phyloP scores from a whole-genome alignment of 2,797 vertebrate species.

The Pangasius djambal region DNA sequence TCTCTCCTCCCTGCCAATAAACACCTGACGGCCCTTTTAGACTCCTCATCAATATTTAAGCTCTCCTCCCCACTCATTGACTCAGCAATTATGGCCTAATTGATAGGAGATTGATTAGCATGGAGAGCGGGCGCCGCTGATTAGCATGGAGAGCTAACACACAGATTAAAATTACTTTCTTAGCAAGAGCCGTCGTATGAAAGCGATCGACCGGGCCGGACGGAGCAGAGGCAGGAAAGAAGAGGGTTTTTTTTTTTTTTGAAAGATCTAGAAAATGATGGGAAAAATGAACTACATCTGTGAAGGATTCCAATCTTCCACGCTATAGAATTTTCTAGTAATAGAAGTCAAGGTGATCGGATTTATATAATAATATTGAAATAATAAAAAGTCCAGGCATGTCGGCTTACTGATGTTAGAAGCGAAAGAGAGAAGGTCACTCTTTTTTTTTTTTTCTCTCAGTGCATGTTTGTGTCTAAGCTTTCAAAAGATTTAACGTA shows the following conservation, averaged over 20 bases:
- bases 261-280: neutral
- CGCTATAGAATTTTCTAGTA: neutral
- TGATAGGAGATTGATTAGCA: conserved; percentile 89
- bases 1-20: conserved; percentile 79
- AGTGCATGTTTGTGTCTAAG: neutral
- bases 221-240: neutral
- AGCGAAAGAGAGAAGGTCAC: neutral
- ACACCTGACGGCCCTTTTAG: conserved; percentile 81
- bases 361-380: neutral
- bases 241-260: neutral
- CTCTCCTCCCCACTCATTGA: conserved; percentile 78
- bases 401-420: neutral
- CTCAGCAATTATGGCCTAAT: conserved; percentile 86
- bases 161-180: conserved; percentile 46
- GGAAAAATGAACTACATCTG: too few species aligned
- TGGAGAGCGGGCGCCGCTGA: conserved; percentile 64
- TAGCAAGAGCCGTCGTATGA: neutral
- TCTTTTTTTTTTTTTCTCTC: neutral
- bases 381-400: neutral
- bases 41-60: conserved; percentile 88
- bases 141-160: conserved; percentile 43
- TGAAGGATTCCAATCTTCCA: neutral
- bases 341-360: neutral
- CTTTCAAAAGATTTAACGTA: neutral
- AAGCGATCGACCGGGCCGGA: neutral